Evolutionary conservation across 2,888 invertebrate species (phyloP).

Genomic region (Frankliniella intonsa): DNA sequence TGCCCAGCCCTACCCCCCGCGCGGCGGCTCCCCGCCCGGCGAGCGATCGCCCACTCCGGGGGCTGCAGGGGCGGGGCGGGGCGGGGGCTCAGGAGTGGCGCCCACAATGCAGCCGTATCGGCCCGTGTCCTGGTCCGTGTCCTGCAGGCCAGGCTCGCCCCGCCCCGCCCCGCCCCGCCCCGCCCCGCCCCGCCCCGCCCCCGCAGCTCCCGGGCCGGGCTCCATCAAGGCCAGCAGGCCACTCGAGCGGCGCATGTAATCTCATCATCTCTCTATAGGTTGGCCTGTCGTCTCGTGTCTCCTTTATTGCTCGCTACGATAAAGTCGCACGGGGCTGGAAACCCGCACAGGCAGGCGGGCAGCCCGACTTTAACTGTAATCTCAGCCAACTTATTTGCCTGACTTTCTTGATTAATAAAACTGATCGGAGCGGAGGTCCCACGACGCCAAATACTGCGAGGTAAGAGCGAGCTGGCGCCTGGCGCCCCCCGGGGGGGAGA

Average conservation of each 20-base stretch:
- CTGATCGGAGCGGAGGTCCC: no score
- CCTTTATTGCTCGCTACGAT: neutral
- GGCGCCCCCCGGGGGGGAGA: no score
- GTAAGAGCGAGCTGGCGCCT: no score
- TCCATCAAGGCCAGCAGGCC: neutral
- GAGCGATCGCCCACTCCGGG: neutral
- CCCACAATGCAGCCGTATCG: conserved; percentile 20
- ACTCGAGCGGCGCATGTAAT: neutral
- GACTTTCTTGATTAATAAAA: no score
- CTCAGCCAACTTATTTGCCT: no score
- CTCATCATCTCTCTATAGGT: neutral
- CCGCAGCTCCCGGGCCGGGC: neutral
- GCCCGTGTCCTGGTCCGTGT: neutral
- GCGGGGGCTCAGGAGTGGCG: neutral
- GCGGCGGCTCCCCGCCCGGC: neutral
- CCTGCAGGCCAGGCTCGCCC: neutral
- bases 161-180: neutral
- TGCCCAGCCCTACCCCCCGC: neutral
- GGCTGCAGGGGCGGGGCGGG: neutral
- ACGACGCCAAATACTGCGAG: no score
- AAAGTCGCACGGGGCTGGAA: no score
- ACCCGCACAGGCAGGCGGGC: no score
- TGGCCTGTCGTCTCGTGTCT: neutral
- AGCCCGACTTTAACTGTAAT: no score
- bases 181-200: neutral